Conservation (phyloP, 2,797 vertebrate species). For the Pterois miles region DNA sequence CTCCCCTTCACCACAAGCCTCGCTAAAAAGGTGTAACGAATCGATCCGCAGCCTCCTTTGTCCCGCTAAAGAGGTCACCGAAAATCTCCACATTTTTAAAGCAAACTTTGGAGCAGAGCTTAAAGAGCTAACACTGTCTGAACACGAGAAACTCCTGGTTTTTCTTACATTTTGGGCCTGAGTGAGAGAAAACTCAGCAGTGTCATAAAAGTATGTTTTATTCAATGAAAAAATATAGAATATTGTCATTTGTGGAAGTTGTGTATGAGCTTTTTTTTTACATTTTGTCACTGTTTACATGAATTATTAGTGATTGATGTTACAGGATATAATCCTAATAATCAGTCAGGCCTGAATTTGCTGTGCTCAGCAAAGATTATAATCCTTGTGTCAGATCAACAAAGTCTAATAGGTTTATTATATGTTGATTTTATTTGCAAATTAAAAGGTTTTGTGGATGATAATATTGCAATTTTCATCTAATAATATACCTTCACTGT, state of each 20-base stretch:
- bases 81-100: conserved; percentile 37
- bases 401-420: neutral
- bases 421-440: neutral
- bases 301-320: conserved; percentile 8
- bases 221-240: neutral
- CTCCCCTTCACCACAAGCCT: conserved; percentile 94
- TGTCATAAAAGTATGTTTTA: neutral
- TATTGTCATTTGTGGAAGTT: neutral
- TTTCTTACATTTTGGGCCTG: neutral
- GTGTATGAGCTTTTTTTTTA: neutral
- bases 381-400: neutral
- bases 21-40: conserved; percentile 96
- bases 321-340: neutral
- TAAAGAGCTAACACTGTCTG: neutral
- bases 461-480: neutral
- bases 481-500: neutral
- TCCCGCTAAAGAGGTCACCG: conserved; percentile 73
- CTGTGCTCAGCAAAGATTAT: neutral
- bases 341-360: conserved; percentile 4
- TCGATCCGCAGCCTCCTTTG: conserved; percentile 90
- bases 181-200: neutral
- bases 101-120: conserved; percentile 42
- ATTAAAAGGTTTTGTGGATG: neutral
- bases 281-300: neutral
- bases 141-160: neutral